Base-by-base conservation (phyloP, 2,888 invertebrate genomes). In the Atherix ibis region DNA sequence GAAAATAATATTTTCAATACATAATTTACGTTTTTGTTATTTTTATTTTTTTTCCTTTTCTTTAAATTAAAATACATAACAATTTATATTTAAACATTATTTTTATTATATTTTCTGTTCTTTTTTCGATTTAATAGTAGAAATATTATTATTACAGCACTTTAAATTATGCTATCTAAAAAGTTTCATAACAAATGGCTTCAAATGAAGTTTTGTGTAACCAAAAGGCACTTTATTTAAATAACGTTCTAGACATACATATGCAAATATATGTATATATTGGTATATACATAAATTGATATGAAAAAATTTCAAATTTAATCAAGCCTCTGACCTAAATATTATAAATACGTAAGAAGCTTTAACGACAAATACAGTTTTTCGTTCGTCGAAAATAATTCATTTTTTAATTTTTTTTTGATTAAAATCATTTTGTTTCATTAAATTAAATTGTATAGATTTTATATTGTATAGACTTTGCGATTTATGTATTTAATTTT, bases 151-250 rank as follows among this genome's bases (percentile, higher is more conserved):
- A 14, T 32, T 27, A 12, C 5, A 15, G 13, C 13, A 13, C 3
- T 27, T 27, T 12, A 6, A 9, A 13, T 15, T 9, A 15, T 27
- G 15, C 16, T 27, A 6, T 22, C 22, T 22, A 8, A 8, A 8
- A 9, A 27, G 13, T 13, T 26, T 26, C 2, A 5, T 30, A 30
- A 16, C 10, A 16, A 18, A 15, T n/a, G 12, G 18, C 4, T 31
- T 34, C 6, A 26, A 16, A 26, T 32, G 26, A 16, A 27, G 24
- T 26, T 27, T 35, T 29, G 14, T 25, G 15, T 13, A 35, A 35
- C 24, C 30, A 35, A 35, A 35, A 35, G 35, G 35, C 35, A 35
- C 35, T 35, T 35, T 24, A 27, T 18, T 27, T 34, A 27, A 13
- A 34, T 27, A 34, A 34, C n/a, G 8, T 27, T 27, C 33, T 34